These are phyloP conservation scores for Coccyzus lansbergi DNA, from an alignment of 2,797 vertebrate genomes.

Conservation along the genomic window DNA sequence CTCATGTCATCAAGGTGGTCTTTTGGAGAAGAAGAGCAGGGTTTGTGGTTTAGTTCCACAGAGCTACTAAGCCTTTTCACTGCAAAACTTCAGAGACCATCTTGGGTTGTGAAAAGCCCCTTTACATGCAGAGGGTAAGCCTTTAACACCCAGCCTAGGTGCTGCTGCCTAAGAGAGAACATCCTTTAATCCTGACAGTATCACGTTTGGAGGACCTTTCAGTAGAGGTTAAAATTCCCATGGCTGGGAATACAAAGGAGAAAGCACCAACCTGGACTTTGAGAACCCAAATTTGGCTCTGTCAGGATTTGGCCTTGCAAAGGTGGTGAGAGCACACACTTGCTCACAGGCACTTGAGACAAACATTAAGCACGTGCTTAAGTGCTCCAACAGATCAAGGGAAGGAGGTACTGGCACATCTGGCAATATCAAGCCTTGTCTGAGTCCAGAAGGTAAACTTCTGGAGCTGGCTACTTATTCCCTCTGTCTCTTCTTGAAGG, in stretches of 20 bases:
- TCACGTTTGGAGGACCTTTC: background rate
- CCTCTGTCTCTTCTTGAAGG: background rate
- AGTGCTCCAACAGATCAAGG: background rate
- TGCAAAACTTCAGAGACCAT: background rate
- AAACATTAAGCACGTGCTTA: too few relatives aligned
- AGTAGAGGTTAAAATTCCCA: background rate
- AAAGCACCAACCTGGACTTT: background rate
- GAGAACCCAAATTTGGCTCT: background rate
- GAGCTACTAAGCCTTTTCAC: background rate
- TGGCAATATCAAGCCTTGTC: background rate
- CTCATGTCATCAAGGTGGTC: rapidly evolving
- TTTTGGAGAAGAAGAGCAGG: background rate
- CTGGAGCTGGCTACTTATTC: background rate
- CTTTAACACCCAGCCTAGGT: background rate
- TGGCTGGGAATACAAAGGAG: background rate
- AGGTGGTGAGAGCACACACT: background rate
- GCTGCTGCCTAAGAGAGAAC: background rate
- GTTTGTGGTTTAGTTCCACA: background rate
- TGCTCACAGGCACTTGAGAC: rapidly evolving
- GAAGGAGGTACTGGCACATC: background rate
- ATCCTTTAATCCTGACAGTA: too few relatives aligned
- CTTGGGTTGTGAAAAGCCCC: background rate
- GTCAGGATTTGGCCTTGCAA: background rate
- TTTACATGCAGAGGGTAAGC: too few relatives aligned
- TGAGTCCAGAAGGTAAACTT: background rate